A percentile compares a stretch with the other conserved stretches of the same genome.
phyloP scores from a whole-genome alignment of 2,888 invertebrate species.

The Blomia tropicalis region DNA sequence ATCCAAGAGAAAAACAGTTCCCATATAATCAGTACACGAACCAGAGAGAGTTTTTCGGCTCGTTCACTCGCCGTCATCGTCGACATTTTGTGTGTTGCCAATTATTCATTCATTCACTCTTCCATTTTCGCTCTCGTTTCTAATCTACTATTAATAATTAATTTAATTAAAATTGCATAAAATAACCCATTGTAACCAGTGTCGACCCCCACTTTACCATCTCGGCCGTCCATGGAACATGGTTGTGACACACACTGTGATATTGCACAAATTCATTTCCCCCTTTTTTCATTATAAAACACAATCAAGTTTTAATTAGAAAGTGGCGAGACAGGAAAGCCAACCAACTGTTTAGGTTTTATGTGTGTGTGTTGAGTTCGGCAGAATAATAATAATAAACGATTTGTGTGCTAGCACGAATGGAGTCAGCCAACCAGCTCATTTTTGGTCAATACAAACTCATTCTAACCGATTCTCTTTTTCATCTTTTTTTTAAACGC shows the following conservation, averaged over 20 bases:
- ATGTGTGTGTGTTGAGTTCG: no score
- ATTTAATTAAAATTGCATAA: constrained; percentile 15
- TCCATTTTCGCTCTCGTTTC: neutral
- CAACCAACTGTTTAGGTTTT: no score
- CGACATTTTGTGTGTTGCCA: neutral
- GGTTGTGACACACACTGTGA: no score
- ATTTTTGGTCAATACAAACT: no score
- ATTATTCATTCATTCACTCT: constrained; percentile 14
- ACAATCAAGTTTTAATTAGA: neutral
- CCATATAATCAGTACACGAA: neutral
- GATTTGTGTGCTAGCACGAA: neutral
- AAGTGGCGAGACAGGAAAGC: neutral
- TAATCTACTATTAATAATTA: constrained; percentile 11
- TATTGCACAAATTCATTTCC: no score
- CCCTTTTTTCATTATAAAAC: no score
- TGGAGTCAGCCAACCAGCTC: neutral
- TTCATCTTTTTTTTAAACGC: no score
- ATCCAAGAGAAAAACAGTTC: neutral
- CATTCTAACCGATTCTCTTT: neutral
- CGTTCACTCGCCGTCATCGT: neutral
- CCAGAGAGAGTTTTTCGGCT: neutral
- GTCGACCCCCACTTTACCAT: no score
- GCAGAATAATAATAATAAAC: neutral
- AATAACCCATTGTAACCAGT: neutral
- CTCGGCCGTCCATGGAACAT: no score